Evolutionary conservation across 2,888 invertebrate genomes (phyloP).

Genomic region (Octonoba sinensis): DNA sequence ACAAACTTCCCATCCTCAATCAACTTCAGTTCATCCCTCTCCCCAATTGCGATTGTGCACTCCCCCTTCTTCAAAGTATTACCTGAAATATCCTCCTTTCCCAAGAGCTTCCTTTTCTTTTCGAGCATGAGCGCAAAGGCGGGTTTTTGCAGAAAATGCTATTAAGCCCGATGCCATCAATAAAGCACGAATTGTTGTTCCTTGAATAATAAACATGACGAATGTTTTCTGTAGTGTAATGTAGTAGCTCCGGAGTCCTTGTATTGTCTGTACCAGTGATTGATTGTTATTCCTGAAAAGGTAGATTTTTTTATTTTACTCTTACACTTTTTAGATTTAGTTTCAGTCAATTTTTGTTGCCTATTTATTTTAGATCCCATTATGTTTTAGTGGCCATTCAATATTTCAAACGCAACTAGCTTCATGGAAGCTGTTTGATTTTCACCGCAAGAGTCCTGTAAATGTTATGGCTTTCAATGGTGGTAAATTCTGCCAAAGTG

Average conservation of each 20-base stretch:
- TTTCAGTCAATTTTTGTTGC: constrained; percentile 5
- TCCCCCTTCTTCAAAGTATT: constrained; percentile 38
- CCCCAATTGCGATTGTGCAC: constrained; percentile 43
- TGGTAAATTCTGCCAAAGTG: neutral
- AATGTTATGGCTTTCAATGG: neutral
- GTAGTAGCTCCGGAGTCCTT: constrained; percentile 25
- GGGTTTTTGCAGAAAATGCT: constrained; percentile 50
- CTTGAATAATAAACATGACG: constrained; percentile 63
- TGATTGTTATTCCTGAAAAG: constrained; percentile 55
- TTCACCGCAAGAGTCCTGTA: neutral
- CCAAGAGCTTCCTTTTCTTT: neutral
- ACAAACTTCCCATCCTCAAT: constrained; percentile 60
- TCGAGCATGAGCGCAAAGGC: neutral
- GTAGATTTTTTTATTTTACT: constrained; percentile 37
- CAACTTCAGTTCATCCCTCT: constrained; percentile 45
- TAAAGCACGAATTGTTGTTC: constrained; percentile 64
- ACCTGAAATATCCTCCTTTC: constrained; percentile 35
- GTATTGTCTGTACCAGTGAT: constrained; percentile 53
- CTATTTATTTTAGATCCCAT: neutral
- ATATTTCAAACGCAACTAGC: constrained; percentile 12
- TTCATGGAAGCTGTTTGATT: neutral
- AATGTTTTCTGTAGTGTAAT: constrained; percentile 60
- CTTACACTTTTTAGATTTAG: constrained; percentile 7
- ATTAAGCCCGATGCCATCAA: constrained; percentile 61
- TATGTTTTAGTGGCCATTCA: constrained; percentile 36